phyloP scores from a whole-genome alignment of 2,797 vertebrate species.

The Epinephelus awoara region DNA sequence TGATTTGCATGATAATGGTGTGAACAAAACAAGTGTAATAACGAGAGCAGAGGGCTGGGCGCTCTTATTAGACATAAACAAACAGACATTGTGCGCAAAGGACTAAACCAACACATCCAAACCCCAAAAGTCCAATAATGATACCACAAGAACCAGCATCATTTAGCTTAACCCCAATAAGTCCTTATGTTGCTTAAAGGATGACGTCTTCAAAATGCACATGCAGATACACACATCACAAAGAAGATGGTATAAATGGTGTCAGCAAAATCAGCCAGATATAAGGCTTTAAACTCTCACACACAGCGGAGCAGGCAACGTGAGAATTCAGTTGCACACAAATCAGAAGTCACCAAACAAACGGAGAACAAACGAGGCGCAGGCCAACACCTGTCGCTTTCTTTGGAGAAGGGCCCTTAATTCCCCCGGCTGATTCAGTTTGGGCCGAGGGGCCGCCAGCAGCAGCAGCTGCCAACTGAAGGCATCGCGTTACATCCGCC shows the following conservation, averaged over 20 bases:
- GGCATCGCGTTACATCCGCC: slow-evolving; percentile 91
- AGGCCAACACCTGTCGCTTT: slow-evolving; percentile 93
- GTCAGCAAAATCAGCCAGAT: slow-evolving; percentile 10
- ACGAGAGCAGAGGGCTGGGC: slow-evolving; percentile 44
- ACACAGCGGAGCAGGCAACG: slow-evolving; percentile 37
- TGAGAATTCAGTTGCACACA: slow-evolving; percentile 68
- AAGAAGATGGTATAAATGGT: neutral
- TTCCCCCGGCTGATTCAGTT: slow-evolving; percentile 87
- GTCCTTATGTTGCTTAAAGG: neutral
- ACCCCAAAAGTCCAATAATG: neutral
- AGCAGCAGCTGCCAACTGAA: slow-evolving; percentile 90
- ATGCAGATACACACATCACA: neutral
- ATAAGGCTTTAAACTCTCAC: neutral
- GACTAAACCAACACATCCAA: neutral
- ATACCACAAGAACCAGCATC: neutral
- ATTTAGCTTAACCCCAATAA: neutral
- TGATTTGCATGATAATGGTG: slow-evolving; percentile 71
- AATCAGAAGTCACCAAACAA: slow-evolving; percentile 77
- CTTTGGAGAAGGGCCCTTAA: slow-evolving; percentile 87
- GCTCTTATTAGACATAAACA: slow-evolving; percentile 52
- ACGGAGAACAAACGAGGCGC: slow-evolving; percentile 86
- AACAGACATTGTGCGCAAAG: slow-evolving; percentile 53
- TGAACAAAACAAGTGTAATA: slow-evolving; percentile 52
- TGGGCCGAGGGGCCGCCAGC: slow-evolving; percentile 81
- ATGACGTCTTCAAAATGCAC: neutral